Base-by-base conservation (phyloP, 2,113 vertebrate genomes). In the Ceyx margarethae region DNA sequence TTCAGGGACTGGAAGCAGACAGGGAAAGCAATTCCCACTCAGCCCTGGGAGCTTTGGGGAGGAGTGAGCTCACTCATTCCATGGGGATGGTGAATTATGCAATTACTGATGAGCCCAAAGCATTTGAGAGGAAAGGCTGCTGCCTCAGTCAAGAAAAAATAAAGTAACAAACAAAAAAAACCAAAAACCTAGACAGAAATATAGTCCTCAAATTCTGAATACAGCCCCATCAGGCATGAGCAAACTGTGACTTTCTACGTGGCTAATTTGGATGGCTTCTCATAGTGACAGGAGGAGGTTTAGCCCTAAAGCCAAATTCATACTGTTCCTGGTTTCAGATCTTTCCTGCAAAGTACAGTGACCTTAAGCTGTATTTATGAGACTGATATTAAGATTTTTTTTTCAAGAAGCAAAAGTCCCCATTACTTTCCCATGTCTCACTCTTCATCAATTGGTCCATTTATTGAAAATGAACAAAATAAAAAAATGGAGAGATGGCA, bases 381-480 rank as follows among this genome's bases (percentile, higher is more conserved):
- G 43, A 90, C 10, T 17, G 12, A 33, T 71, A 68, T 3, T 28
- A 48, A 62, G 7, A 7, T 29, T 46, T 88, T 85, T 87, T 9
- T 87, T 56, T 9, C 10, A n/a, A 45, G 50, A 53, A 37, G 43
- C 6, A 68, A 5, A 91, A 73, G 3, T 61, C 50, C 23, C 42
- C 14, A 28, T 69, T 62, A 42, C 37, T 58, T 80, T 82, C 45
- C 15, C 10, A 31, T 4, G 6, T 28, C 15, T 76, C 37, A 69
- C 66, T 91, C 29, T 85, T 53, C 28, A 90, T 37, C 25, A 66
- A 51, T 7, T 80, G 46, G 37, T 56, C 25, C 20, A 35, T 54
- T 74, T 58, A 21, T 43, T 65, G n/a, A 91, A 68, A 23, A 76
- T 35, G 18, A 90, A 76, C 26, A 93, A 82, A 79, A 75, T 7